Evolutionary conservation across 53 echinoderm and acorn worm species (phyloP).

Genomic region (Paracentrotus lividus): DNA sequence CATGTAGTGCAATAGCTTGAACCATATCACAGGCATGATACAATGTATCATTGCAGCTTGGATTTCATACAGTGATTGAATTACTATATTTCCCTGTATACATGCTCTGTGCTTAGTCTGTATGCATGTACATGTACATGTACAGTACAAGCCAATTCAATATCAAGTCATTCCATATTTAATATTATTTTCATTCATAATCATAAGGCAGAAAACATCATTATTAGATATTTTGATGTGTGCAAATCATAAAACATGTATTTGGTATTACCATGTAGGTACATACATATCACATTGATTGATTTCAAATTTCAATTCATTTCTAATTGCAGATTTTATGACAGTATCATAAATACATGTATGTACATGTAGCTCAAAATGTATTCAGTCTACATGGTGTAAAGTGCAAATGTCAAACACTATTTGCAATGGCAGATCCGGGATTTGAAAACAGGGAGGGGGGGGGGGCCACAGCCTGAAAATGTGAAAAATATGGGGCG

Average conservation of each 20-base stretch:
- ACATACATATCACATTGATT: no score
- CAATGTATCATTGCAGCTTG: constrained; percentile 50
- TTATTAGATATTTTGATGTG: no score
- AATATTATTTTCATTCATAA: background rate
- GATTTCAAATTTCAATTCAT: background rate
- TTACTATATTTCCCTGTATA: background rate
- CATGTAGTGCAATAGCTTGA: background rate
- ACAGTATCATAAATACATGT: no score
- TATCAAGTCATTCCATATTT: background rate
- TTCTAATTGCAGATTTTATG: background rate
- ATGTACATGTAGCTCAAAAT: no score
- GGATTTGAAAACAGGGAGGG: no score
- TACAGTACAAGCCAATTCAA: background rate
- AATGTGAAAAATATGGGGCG: no score
- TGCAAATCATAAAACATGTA: no score
- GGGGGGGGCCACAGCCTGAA: no score
- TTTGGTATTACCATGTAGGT: no score
- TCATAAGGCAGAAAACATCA: background rate
- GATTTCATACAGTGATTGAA: background rate
- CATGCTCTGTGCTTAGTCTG: background rate
- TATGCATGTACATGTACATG: background rate
- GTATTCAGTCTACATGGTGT: no score
- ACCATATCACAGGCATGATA: constrained; percentile 30
- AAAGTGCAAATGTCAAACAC: no score
- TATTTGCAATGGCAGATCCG: no score